phyloP scores from a whole-genome alignment of 2,113 vertebrate species.

The Synodontis membranacea region DNA sequence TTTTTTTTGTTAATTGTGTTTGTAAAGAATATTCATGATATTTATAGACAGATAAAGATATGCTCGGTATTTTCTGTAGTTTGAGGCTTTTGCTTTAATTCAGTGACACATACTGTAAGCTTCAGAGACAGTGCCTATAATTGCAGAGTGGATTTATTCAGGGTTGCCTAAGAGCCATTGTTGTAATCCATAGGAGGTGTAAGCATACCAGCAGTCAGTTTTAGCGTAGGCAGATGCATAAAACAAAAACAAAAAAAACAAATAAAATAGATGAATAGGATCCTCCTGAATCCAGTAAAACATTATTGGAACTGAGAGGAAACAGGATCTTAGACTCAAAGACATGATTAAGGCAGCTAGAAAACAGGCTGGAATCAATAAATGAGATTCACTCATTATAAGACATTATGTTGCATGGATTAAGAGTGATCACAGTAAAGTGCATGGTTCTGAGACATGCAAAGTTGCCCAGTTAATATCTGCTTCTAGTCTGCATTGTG shows the following conservation, averaged over 20 bases:
- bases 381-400: background rate
- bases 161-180: background rate
- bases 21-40: background rate
- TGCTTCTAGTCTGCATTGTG: background rate
- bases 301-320: background rate
- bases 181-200: background rate
- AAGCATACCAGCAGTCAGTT: background rate
- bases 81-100: background rate
- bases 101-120: background rate
- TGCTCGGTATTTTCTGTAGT: background rate
- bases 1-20: background rate
- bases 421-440: background rate
- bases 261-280: background rate
- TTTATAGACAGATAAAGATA: background rate
- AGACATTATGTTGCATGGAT: background rate
- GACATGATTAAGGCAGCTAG: background rate
- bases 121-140: background rate
- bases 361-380: background rate
- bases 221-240: background rate
- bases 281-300: background rate
- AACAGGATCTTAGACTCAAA: background rate
- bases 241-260: background rate
- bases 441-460: background rate
- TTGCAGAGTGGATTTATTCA: background rate
- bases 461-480: background rate